phyloP scores from a whole-genome alignment of 2,888 invertebrate genomes.

The Luperina nickerlii region DNA sequence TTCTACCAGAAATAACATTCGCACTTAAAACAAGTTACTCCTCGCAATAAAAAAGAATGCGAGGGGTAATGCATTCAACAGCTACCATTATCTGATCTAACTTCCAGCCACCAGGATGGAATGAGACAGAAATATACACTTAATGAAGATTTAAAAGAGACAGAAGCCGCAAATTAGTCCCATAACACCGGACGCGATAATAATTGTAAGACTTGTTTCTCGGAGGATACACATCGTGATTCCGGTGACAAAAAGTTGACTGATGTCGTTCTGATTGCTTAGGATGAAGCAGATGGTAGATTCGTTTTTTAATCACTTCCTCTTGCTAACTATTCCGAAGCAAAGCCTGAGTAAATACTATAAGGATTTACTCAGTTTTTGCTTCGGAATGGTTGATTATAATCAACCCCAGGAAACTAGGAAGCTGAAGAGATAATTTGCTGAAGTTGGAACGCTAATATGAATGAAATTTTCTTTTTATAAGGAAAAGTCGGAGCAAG shows the following conservation, averaged over 20 bases:
- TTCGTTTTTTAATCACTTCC: slow-evolving; percentile 53
- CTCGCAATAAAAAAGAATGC: slow-evolving; percentile 26
- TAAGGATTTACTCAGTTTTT: too few species aligned
- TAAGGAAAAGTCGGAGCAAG: slow-evolving; percentile 33
- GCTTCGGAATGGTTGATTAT: not conserved
- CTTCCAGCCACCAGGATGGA: slow-evolving; percentile 22
- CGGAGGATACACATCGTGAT: slow-evolving; percentile 55
- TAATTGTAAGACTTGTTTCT: slow-evolving; percentile 63
- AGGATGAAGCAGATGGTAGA: slow-evolving; percentile 46
- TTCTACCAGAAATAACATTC: slow-evolving; percentile 2
- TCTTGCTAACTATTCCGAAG: slow-evolving; percentile 32
- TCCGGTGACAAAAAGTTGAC: slow-evolving; percentile 58
- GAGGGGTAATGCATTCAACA: slow-evolving; percentile 34
- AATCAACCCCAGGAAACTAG: slow-evolving; percentile 37
- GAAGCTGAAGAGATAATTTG: slow-evolving; percentile 40
- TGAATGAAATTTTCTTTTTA: slow-evolving; percentile 44
- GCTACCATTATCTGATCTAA: slow-evolving; percentile 39
- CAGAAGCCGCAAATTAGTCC: slow-evolving; percentile 38
- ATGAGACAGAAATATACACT: slow-evolving; percentile 22
- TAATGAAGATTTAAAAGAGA: slow-evolving; percentile 28
- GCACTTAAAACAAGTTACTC: slow-evolving; percentile 17
- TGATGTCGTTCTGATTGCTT: slow-evolving; percentile 56
- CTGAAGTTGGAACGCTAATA: slow-evolving; percentile 32
- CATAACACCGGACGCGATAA: slow-evolving; percentile 65
- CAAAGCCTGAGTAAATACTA: slow-evolving; percentile 34